Base-by-base conservation (phyloP, 2,113 vertebrate species). In the Fregetta grallaria region DNA sequence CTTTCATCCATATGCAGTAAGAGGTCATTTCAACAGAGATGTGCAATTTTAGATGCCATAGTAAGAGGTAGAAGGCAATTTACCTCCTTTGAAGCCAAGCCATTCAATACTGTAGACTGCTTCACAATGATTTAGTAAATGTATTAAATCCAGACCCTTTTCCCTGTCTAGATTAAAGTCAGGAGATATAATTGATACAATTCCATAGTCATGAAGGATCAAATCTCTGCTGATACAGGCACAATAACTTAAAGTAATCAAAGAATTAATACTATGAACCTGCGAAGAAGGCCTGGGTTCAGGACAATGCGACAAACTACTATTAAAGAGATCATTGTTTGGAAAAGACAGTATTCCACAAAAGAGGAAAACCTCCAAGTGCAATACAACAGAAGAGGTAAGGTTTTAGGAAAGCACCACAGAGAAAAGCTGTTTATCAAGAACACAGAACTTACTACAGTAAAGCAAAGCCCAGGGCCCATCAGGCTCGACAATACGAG, bases 81-180 rank as follows among this genome's bases (percentile, higher is more conserved):
- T 40, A 55, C 61, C 38, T 42, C 86, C 75, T 88, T n/a, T 90
- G 86, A 90, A 80, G 67, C 63, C 59, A 67, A 84, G 32, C 19
- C 20, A 20, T 32, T 74, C 63, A 65, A 19, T 42, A 26, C 42
- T 49, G 25, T 4, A 66, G 30, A 34, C 27, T 73, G 86, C 42
- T 83, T 72, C 62, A 73, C 50, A 73, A 21, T 19, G 72, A 84
- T 26, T 36, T 66, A 30, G 36, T 44, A 50, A 84, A 45, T 13
- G 15, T 23, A 58, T 38, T 61, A 61, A 86, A 80, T 11, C 20
- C 63, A 90, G 38, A 73, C 29, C 16, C 20, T 71, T n/a, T n/a
- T 34, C 25, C 27, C 47, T 59, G 40, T 32, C 58, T n/a, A 47
- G 40, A 65, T 45, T 42, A 8, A 83, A 91, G 76, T 34, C 61